These are phyloP conservation scores for Tetranychus piercei DNA, from an alignment of 2,888 invertebrate species.

Conservation along the genomic window DNA sequence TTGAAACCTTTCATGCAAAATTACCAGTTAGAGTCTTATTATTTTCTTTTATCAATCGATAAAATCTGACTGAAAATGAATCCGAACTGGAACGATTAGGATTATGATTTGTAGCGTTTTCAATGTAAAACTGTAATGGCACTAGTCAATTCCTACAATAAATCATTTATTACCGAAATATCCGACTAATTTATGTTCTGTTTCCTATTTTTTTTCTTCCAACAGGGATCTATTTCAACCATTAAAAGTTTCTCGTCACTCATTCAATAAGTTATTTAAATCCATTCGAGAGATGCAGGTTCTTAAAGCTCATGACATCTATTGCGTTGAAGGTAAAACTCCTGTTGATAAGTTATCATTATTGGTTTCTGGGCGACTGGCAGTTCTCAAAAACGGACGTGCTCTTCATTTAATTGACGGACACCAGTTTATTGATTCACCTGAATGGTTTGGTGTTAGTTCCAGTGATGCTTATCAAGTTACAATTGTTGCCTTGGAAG, in stretches of 20 bases:
- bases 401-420: constrained; percentile 67
- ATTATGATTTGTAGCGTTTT: too few relatives aligned
- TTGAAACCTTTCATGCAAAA: background rate
- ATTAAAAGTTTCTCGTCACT: constrained; percentile 55
- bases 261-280: constrained; percentile 58
- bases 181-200: background rate
- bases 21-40: background rate
- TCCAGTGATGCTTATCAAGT: constrained; percentile 72
- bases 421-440: constrained; percentile 69
- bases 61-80: too few relatives aligned
- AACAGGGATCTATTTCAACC: constrained; percentile 54
- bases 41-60: too few relatives aligned
- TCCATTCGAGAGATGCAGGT: constrained; percentile 61
- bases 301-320: constrained; percentile 63
- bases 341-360: constrained; percentile 68
- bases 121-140: too few relatives aligned
- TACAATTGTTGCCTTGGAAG: constrained; percentile 69
- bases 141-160: too few relatives aligned
- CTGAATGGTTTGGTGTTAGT: constrained; percentile 72
- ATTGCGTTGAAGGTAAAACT: constrained; percentile 69
- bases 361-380: constrained; percentile 49
- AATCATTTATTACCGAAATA: too few relatives aligned
- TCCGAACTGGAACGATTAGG: too few relatives aligned
- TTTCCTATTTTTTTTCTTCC: background rate
- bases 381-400: constrained; percentile 42